A percentile compares a stretch with the other conserved stretches of the same genome.
Evolutionary conservation across 2,888 invertebrate genomes (phyloP).

Genomic region (Zygothrica quintamaculata): DNA sequence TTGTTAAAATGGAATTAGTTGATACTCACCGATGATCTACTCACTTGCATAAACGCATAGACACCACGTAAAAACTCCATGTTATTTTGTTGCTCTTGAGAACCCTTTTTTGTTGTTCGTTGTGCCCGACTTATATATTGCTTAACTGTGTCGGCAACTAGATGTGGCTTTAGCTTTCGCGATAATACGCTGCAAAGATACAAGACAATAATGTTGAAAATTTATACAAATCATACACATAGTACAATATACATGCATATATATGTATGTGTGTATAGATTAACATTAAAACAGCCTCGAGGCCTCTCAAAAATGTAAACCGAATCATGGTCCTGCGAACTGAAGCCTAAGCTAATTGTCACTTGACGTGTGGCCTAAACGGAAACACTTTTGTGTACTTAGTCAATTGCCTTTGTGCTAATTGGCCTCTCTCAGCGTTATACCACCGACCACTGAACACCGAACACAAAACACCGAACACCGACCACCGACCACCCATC

Average conservation of each 20-base stretch:
- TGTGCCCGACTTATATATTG: constrained; percentile 85
- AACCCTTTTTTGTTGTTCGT: constrained; percentile 82
- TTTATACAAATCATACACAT: not conserved
- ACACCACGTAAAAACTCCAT: constrained; percentile 86
- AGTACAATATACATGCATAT: too few relatives aligned
- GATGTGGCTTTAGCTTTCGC: constrained; percentile 84
- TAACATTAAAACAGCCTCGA: constrained; percentile 30
- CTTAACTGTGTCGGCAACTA: constrained; percentile 85
- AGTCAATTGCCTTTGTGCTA: constrained; percentile 76
- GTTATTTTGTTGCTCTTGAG: constrained; percentile 85
- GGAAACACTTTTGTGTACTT: constrained; percentile 80
- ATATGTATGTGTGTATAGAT: not conserved
- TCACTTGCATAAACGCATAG: constrained; percentile 86
- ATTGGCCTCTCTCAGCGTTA: constrained; percentile 72
- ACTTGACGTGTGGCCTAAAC: constrained; percentile 73
- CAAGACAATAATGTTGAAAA: constrained; percentile 5
- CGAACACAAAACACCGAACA: not conserved
- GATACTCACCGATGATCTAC: constrained; percentile 86
- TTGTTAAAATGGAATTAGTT: constrained; percentile 83
- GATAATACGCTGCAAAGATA: constrained; percentile 80
- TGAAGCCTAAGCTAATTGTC: constrained; percentile 62
- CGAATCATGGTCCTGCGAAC: constrained; percentile 49
- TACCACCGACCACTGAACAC: not conserved
- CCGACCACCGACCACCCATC: not conserved
- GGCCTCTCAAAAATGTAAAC: constrained; percentile 74